Conservation (phyloP, 2,888 invertebrate species). For the Xanthorhoe spadicearia region DNA sequence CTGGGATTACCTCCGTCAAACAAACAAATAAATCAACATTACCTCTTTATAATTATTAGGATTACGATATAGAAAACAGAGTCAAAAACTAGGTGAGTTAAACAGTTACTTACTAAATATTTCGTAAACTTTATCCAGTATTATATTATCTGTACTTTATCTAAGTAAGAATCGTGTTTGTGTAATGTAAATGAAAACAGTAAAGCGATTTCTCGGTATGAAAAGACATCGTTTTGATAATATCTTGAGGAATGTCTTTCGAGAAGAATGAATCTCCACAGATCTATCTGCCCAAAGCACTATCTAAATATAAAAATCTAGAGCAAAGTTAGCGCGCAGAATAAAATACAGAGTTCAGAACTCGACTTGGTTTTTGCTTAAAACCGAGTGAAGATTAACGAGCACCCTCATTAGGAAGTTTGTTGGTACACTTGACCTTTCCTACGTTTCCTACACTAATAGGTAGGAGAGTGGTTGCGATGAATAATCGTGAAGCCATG, state of each 20-base stretch:
- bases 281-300: neutral
- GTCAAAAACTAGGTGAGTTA: neutral
- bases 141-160: no score
- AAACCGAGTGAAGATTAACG: constrained; percentile 18
- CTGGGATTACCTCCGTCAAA: no score
- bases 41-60: no score
- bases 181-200: no score
- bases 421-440: constrained; percentile 19
- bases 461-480: neutral
- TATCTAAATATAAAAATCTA: neutral
- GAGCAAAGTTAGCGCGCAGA: neutral
- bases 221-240: no score
- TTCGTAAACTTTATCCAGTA: no score
- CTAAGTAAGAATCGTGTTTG: no score
- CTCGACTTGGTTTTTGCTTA: constrained; percentile 4
- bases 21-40: no score
- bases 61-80: no score
- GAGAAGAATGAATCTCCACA: neutral
- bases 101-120: no score
- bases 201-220: no score
- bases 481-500: neutral
- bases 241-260: no score
- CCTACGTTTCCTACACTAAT: neutral
- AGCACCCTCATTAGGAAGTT: constrained; percentile 21
- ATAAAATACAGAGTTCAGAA: neutral